A percentile compares a stretch with the other conserved stretches of the same genome.
Evolutionary conservation across 1,140 invertebrate species (phyloP).

Genomic region (Apocrypta bakeri): DNA sequence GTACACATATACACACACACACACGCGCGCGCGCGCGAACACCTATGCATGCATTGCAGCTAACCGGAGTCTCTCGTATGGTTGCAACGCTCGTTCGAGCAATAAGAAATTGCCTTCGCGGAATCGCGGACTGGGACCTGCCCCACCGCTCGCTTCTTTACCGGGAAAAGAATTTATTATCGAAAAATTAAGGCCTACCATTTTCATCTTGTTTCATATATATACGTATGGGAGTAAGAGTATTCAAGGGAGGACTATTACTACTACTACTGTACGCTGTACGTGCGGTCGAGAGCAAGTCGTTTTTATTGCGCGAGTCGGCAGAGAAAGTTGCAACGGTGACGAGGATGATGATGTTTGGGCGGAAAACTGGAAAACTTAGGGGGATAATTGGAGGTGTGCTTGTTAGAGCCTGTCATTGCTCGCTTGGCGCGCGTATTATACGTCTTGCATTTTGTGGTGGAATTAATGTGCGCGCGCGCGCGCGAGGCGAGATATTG

Average conservation of each 20-base stretch:
- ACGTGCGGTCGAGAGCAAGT: no score
- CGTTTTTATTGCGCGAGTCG: not conserved
- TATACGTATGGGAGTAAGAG: no score
- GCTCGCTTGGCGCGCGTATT: not conserved
- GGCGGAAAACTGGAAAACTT: slow-evolving; percentile 14
- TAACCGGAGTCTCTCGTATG: slow-evolving; percentile 1
- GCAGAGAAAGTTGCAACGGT: not conserved
- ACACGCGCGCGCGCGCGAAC: no score
- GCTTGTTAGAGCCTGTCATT: not conserved
- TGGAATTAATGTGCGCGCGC: not conserved
- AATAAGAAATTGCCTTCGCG: slow-evolving; percentile 15
- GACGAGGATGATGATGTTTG: not conserved
- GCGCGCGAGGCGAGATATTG: not conserved
- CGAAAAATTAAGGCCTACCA: slow-evolving; percentile 21
- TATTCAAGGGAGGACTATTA: not conserved
- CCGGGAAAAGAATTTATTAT: slow-evolving; percentile 37
- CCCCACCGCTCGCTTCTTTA: not conserved
- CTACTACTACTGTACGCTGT: no score
- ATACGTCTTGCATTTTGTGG: not conserved
- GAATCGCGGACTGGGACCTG: not conserved
- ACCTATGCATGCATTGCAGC: no score
- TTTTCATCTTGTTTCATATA: slow-evolving; percentile 12
- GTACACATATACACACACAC: no score
- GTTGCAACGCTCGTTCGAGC: slow-evolving; percentile 5
- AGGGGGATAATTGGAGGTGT: not conserved